phyloP scores from a whole-genome alignment of 2,113 vertebrate genomes.

The Nematolebias whitei region DNA sequence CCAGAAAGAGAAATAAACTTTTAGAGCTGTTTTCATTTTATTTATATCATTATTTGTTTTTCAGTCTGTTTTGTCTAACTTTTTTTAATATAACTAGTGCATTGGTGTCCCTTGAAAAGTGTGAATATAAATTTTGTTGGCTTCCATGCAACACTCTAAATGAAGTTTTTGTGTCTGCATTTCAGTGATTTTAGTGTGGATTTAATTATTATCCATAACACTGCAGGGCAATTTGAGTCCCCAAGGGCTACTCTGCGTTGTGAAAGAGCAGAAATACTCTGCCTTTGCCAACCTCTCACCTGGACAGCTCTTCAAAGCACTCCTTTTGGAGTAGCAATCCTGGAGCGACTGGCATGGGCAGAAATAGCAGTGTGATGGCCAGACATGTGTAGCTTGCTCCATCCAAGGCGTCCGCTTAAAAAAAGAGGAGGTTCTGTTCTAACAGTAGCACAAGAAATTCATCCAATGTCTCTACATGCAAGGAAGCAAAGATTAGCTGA shows the following conservation, averaged over 20 bases:
- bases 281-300: slow-evolving; percentile 65
- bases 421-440: slow-evolving; percentile 10
- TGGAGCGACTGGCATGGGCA: slow-evolving; percentile 56
- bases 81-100: slow-evolving; percentile 44
- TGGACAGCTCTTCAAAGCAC: slow-evolving; percentile 70
- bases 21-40: slow-evolving; percentile 22
- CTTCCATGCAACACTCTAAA: slow-evolving; percentile 12
- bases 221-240: slow-evolving; percentile 55
- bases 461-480: slow-evolving; percentile 28
- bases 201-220: slow-evolving; percentile 61
- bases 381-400: slow-evolving; percentile 34
- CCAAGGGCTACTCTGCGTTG: slow-evolving; percentile 56
- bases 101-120: slow-evolving; percentile 11
- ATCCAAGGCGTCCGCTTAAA: slow-evolving; percentile 31
- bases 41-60: slow-evolving; percentile 13
- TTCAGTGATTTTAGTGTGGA: slow-evolving; percentile 38
- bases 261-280: slow-evolving; percentile 54
- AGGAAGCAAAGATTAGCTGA: slow-evolving; percentile 15
- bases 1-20: slow-evolving; percentile 50
- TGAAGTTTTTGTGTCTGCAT: slow-evolving; percentile 18
- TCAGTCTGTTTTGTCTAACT: slow-evolving; percentile 34
- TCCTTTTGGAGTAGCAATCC: slow-evolving; percentile 47
- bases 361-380: slow-evolving; percentile 48
- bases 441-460: slow-evolving; percentile 13
- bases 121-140: slow-evolving; percentile 3